Percentiles rank a stretch among this genome's conserved stretches.
Conservation (phyloP, 1,140 invertebrate species). For the Diuraphis noxia region DNA sequence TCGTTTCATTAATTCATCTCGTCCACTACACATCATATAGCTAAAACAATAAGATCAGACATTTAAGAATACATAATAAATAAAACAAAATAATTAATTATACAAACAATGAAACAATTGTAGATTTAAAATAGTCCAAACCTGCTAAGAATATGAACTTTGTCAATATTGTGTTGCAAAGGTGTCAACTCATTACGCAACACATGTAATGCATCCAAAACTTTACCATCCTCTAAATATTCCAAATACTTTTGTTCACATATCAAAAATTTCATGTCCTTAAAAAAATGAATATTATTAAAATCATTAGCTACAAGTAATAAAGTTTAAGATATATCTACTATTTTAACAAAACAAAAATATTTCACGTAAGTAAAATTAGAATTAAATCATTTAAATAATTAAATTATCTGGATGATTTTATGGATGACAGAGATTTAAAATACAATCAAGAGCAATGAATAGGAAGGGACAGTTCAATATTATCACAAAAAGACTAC, state of each 20-base stretch:
- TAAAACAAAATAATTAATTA: background rate
- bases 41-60: constrained; percentile 64
- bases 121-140: constrained; percentile 54
- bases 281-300: constrained; percentile 51
- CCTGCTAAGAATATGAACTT: constrained; percentile 85
- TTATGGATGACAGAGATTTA: too few relatives aligned
- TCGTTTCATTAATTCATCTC: constrained; percentile 68
- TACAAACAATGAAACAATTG: background rate
- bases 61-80: background rate
- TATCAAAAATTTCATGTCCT: constrained; percentile 97
- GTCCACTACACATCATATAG: constrained; percentile 88
- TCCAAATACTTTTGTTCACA: constrained; percentile 97
- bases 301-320: background rate
- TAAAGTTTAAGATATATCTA: too few relatives aligned
- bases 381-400: too few relatives aligned
- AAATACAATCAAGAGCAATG: too few relatives aligned
- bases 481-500: too few relatives aligned
- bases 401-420: too few relatives aligned
- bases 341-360: too few relatives aligned
- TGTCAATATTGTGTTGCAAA: constrained; percentile 87
- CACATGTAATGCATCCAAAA: constrained; percentile 90
- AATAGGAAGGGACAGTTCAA: too few relatives aligned
- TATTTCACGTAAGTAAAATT: too few relatives aligned
- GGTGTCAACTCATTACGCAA: constrained; percentile 93
- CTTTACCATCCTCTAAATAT: constrained; percentile 86